Conservation (phyloP, 2,888 invertebrate species). For the Tenthredo distinguenda region DNA sequence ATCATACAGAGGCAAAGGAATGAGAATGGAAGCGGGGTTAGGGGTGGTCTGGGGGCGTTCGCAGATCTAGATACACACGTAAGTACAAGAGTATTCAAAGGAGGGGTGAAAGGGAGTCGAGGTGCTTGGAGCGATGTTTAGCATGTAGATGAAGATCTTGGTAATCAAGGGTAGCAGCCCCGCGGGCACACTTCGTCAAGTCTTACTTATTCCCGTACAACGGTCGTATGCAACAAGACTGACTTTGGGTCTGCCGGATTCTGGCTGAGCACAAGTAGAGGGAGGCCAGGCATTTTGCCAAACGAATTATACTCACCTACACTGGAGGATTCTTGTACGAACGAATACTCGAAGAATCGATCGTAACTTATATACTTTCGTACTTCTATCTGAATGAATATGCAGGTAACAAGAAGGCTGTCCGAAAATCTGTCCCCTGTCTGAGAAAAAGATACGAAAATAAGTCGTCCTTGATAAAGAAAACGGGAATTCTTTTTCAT, state of each 20-base stretch:
- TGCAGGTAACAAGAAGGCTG: neutral
- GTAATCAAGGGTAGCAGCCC: slow-evolving; percentile 76
- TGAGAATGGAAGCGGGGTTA: slow-evolving; percentile 65
- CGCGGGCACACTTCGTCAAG: slow-evolving; percentile 76
- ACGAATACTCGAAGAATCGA: neutral
- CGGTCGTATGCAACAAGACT: slow-evolving; percentile 40
- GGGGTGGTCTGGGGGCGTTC: slow-evolving; percentile 59
- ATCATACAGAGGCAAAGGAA: slow-evolving; percentile 71
- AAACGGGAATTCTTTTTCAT: neutral
- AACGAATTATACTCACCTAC: slow-evolving; percentile 15
- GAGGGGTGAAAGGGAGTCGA: slow-evolving; percentile 60
- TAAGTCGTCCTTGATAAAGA: neutral
- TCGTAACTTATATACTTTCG: neutral
- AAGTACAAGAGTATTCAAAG: slow-evolving; percentile 76
- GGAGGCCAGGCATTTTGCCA: slow-evolving; percentile 21
- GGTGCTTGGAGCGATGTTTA: slow-evolving; percentile 70
- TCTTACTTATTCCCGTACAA: slow-evolving; percentile 73
- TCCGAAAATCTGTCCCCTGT: neutral
- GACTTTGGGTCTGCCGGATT: slow-evolving; percentile 41
- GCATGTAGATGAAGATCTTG: slow-evolving; percentile 78
- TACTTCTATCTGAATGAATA: neutral
- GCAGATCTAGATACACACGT: slow-evolving; percentile 76
- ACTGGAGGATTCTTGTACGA: neutral
- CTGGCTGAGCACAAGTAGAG: slow-evolving; percentile 6
- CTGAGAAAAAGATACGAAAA: neutral